phyloP scores from a whole-genome alignment of 2,888 invertebrate species.

The Pelosia muscerda region DNA sequence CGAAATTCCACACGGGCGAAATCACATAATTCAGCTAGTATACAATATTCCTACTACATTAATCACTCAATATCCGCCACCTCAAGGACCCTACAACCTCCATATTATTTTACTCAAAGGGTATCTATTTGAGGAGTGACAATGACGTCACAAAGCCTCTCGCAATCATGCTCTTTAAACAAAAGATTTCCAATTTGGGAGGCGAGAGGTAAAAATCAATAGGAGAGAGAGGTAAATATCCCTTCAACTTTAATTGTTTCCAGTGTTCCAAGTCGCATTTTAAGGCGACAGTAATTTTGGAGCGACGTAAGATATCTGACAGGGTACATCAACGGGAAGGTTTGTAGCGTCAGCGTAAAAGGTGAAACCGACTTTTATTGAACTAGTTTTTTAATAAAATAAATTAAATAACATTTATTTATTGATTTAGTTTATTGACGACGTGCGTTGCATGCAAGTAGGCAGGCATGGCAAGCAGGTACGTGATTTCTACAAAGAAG shows the following conservation, averaged over 20 bases:
- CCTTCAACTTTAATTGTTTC: slow-evolving; percentile 39
- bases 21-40: too few relatives aligned
- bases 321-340: background rate
- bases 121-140: slow-evolving; percentile 39
- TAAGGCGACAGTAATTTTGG: slow-evolving; percentile 9
- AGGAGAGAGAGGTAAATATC: slow-evolving; percentile 17
- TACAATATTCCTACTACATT: background rate
- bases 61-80: background rate
- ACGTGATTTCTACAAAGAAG: too few relatives aligned
- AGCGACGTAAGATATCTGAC: slow-evolving; percentile 5
- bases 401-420: too few relatives aligned
- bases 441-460: too few relatives aligned
- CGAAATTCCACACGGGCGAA: too few relatives aligned
- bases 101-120: slow-evolving; percentile 45
- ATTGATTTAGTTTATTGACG: too few relatives aligned
- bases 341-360: slow-evolving; percentile 5
- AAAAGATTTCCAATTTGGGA: slow-evolving; percentile 25
- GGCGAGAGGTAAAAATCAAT: slow-evolving; percentile 43
- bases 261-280: slow-evolving; percentile 7
- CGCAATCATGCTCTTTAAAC: slow-evolving; percentile 37
- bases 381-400: too few relatives aligned
- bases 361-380: background rate
- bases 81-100: background rate
- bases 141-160: slow-evolving; percentile 41
- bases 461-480: too few relatives aligned